phyloP scores from a whole-genome alignment of 1,140 invertebrate species.

The Tribolium madens region DNA sequence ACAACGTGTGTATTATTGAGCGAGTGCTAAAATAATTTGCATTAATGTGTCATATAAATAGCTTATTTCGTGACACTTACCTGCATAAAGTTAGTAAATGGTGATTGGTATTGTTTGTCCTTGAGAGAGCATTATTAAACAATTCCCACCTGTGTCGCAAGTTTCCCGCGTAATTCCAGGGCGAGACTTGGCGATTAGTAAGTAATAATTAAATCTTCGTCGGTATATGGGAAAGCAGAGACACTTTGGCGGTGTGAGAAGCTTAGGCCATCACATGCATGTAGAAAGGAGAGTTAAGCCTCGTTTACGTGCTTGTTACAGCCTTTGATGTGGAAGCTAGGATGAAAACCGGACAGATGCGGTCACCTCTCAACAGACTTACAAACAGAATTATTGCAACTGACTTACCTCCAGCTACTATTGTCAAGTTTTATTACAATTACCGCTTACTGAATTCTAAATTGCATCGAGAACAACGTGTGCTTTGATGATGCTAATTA shows the following conservation, averaged over 20 bases:
- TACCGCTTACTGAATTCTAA: slow-evolving; percentile 41
- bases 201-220: slow-evolving; percentile 37
- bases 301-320: slow-evolving; percentile 39
- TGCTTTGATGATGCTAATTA: slow-evolving; percentile 23
- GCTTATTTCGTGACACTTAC: too few relatives aligned
- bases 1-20: too few relatives aligned
- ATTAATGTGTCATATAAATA: too few relatives aligned
- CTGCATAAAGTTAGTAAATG: not conserved
- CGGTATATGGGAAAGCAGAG: slow-evolving; percentile 28
- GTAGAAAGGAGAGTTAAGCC: slow-evolving; percentile 45
- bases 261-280: slow-evolving; percentile 44
- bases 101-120: not conserved
- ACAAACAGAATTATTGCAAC: slow-evolving; percentile 59
- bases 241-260: slow-evolving; percentile 32
- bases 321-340: slow-evolving; percentile 56
- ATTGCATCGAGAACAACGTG: slow-evolving; percentile 4
- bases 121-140: not conserved
- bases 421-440: slow-evolving; percentile 53
- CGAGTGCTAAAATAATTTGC: too few relatives aligned
- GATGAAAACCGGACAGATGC: slow-evolving; percentile 53
- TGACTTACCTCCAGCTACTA: slow-evolving; percentile 53
- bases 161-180: slow-evolving; percentile 3
- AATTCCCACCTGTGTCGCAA: slow-evolving; percentile 17
- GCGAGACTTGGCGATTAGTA: slow-evolving; percentile 36
- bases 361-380: slow-evolving; percentile 52